A percentile compares a stretch with the other conserved stretches of the same genome.
phyloP scores from a whole-genome alignment of 2,113 vertebrate genomes.

The Thamnaconus septentrionalis region DNA sequence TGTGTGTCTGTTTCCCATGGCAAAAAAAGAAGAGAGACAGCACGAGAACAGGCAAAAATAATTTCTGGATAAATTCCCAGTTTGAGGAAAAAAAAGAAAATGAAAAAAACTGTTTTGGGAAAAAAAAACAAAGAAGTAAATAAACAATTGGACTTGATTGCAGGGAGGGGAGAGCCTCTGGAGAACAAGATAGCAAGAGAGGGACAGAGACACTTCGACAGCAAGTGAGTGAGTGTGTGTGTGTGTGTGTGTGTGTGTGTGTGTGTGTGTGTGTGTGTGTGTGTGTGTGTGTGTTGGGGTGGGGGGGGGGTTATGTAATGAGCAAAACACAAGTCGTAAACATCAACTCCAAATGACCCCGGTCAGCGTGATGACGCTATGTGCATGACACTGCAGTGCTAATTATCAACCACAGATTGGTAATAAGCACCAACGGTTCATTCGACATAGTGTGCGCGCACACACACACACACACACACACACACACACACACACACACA shows the following conservation, averaged over 20 bases:
- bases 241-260: neutral
- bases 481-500: too few relatives aligned
- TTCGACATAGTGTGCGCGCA: constrained; percentile 12
- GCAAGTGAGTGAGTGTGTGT: neutral
- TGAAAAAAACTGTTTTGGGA: constrained; percentile 46
- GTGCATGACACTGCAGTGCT: neutral
- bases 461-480: constrained; percentile 5
- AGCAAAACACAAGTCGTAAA: constrained; percentile 3
- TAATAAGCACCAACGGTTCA: constrained; percentile 16
- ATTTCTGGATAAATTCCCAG: too few relatives aligned
- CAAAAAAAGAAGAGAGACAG: too few relatives aligned
- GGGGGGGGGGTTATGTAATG: constrained; percentile 13
- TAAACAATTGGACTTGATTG: constrained; percentile 47
- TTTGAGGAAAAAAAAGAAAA: neutral
- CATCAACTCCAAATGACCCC: neutral
- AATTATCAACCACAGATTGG: constrained; percentile 29
- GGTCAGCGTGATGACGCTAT: neutral
- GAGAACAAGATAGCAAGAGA: constrained; percentile 31
- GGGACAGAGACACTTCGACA: constrained; percentile 19
- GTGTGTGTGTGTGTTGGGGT: neutral
- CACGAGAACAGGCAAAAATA: too few relatives aligned
- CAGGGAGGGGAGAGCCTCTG: constrained; percentile 38
- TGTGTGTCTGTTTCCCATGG: too few relatives aligned
- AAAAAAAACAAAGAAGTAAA: neutral
- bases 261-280: neutral